Conservation (phyloP, 2,113 vertebrate species). For the Pterophyllum scalare region DNA sequence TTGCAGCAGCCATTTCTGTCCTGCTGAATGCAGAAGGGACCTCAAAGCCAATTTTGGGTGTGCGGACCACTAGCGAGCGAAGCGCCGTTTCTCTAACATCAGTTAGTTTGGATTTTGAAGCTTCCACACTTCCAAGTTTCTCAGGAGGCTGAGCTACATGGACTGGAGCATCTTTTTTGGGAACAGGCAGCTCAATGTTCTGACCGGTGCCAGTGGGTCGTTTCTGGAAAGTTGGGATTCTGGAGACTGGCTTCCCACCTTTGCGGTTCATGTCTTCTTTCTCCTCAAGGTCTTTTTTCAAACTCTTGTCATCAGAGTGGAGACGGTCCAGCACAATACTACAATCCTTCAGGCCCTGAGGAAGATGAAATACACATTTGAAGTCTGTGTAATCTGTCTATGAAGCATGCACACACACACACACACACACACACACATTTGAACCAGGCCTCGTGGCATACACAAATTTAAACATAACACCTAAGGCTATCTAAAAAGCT, state of each 20-base stretch:
- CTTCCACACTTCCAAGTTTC: slow-evolving; percentile 42
- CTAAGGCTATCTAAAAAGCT: not conserved
- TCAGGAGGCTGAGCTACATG: slow-evolving; percentile 36
- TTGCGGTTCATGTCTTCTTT: slow-evolving; percentile 74
- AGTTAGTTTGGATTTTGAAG: slow-evolving; percentile 36
- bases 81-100: slow-evolving; percentile 54
- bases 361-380: not conserved
- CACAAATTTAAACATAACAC: not conserved
- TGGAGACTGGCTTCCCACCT: slow-evolving; percentile 66
- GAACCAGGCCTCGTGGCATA: not conserved
- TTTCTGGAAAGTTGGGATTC: slow-evolving; percentile 82
- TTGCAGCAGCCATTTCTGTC: not conserved
- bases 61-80: slow-evolving; percentile 10
- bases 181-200: slow-evolving; percentile 24
- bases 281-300: slow-evolving; percentile 60
- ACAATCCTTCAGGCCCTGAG: slow-evolving; percentile 64
- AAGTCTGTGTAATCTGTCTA: not conserved
- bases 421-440: not conserved
- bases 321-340: slow-evolving; percentile 69
- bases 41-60: slow-evolving; percentile 35
- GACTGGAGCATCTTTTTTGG: slow-evolving; percentile 52
- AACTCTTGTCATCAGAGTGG: slow-evolving; percentile 30
- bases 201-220: slow-evolving; percentile 42
- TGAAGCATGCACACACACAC: not conserved
- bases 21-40: not conserved